phyloP scores from a whole-genome alignment of 2,797 vertebrate species.

The Manis javanica region DNA sequence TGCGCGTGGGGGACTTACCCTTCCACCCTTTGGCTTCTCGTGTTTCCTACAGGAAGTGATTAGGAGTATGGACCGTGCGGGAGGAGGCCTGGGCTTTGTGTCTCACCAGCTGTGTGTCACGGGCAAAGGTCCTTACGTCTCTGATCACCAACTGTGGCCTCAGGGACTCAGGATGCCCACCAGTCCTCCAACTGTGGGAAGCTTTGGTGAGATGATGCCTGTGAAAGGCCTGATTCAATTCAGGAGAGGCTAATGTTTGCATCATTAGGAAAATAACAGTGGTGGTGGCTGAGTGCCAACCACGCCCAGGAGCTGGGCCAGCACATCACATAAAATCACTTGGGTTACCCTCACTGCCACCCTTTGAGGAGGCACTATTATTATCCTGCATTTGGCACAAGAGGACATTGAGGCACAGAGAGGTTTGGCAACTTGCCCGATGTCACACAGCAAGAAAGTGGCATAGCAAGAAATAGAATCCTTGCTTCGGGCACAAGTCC shows the following conservation, averaged over 20 bases:
- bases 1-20: not conserved
- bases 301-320: not conserved
- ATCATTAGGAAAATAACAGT: not conserved
- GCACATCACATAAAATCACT: not conserved
- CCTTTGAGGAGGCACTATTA: not conserved
- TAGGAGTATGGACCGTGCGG: not conserved
- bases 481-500: accelerated
- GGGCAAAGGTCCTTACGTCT: not conserved
- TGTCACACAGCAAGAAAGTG: not conserved
- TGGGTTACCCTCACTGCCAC: accelerated
- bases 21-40: not conserved
- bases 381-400: not conserved
- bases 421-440: not conserved
- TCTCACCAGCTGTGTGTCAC: not conserved
- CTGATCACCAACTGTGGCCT: not conserved
- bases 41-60: not conserved
- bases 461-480: not conserved
- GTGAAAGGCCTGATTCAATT: not conserved
- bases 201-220: not conserved
- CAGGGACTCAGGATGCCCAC: accelerated
- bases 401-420: not conserved
- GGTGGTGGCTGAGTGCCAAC: accelerated
- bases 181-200: accelerated
- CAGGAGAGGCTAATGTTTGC: not conserved
- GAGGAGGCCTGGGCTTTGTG: not conserved